Conservation (phyloP, 2,797 vertebrate species). For the Synaphobranchus kaupii region DNA sequence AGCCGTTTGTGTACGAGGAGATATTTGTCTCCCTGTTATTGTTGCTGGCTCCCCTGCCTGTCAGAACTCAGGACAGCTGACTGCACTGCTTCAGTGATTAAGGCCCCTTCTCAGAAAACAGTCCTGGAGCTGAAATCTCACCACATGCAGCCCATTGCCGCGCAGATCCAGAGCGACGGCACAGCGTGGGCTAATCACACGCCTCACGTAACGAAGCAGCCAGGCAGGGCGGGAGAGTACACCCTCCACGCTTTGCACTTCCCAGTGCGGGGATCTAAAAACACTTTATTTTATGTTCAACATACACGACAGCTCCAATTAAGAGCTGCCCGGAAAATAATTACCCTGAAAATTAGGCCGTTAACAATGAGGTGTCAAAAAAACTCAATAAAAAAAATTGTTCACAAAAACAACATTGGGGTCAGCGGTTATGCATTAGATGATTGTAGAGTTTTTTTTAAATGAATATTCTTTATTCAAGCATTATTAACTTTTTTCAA, state of each 20-base stretch:
- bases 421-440: neutral
- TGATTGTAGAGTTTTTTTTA: neutral
- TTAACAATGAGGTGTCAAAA: neutral
- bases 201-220: neutral
- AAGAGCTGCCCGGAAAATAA: neutral
- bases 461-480: neutral
- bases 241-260: neutral
- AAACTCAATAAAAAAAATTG: neutral
- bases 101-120: neutral
- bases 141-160: neutral
- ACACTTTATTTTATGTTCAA: neutral
- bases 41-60: neutral
- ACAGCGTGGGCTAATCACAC: neutral
- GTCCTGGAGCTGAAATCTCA: neutral
- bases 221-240: neutral
- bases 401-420: neutral
- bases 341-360: neutral
- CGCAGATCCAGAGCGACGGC: neutral
- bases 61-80: constrained; percentile 4
- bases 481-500: neutral
- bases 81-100: neutral
- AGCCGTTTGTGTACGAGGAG: neutral
- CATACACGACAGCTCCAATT: neutral
- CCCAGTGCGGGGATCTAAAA: neutral
- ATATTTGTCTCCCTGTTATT: neutral